Evolutionary conservation across 53 echinoderm and acorn worm species (phyloP).

Genomic region (Henricia sp.): DNA sequence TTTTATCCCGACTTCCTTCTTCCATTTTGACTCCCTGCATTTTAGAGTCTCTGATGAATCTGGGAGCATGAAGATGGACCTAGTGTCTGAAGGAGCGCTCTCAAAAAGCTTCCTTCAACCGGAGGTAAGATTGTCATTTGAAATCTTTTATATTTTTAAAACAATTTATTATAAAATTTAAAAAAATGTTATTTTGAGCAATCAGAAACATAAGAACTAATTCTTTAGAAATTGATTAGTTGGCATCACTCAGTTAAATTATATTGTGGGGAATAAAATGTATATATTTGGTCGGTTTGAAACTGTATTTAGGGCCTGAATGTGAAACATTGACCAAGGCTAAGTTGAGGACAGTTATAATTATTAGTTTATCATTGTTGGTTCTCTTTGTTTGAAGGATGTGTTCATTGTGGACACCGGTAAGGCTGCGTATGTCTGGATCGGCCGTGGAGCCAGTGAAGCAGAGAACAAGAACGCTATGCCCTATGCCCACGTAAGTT

Average conservation of each 20-base stretch:
- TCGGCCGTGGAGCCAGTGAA: constrained; percentile 61
- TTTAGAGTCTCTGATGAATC: constrained; percentile 73
- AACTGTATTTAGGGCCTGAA: background rate
- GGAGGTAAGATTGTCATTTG: constrained; percentile 31
- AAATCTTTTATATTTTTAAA: background rate
- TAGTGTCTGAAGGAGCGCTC: constrained; percentile 65
- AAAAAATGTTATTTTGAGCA: no score
- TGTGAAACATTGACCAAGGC: background rate
- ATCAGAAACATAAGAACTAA: no score
- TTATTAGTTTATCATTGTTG: background rate
- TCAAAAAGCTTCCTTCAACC: constrained; percentile 29
- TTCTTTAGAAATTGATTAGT: no score
- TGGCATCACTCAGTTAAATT: no score
- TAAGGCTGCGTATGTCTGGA: constrained; percentile 76
- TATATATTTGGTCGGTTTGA: background rate
- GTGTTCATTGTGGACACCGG: constrained; percentile 81
- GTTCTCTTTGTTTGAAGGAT: constrained; percentile 57
- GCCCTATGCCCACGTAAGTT: constrained; percentile 92
- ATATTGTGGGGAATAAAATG: background rate
- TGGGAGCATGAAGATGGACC: constrained; percentile 58
- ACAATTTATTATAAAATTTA: background rate
- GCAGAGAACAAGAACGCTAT: constrained; percentile 78
- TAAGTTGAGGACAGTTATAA: background rate
- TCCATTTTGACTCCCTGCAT: background rate
- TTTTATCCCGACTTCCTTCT: background rate